A percentile compares a stretch with the other conserved stretches of the same genome.
Evolutionary conservation across 2,797 vertebrate genomes (phyloP).

Genomic region (Corythornis leucogaster): DNA sequence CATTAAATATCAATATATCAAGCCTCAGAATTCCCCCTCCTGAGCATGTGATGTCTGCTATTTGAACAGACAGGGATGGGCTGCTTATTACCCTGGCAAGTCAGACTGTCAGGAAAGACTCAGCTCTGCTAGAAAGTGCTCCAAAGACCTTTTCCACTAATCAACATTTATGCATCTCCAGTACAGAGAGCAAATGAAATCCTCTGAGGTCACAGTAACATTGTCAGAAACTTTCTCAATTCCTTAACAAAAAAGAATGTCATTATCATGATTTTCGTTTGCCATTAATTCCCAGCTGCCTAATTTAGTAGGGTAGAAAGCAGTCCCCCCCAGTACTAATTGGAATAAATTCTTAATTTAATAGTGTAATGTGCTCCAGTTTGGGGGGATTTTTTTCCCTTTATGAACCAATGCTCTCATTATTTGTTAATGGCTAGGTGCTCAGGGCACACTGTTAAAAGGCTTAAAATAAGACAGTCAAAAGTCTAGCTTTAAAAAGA

Average conservation of each 20-base stretch:
- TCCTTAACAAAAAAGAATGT: neutral
- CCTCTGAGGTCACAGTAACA: neutral
- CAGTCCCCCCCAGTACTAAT: constrained; percentile 27
- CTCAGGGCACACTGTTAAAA: neutral
- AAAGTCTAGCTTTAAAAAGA: neutral
- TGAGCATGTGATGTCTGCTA: neutral
- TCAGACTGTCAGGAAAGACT: neutral
- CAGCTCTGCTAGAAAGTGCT: neutral
- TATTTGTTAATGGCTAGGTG: neutral
- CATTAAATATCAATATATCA: neutral
- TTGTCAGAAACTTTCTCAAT: neutral
- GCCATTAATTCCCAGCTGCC: constrained; percentile 40
- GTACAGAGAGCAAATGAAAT: neutral
- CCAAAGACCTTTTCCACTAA: neutral
- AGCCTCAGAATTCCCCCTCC: neutral
- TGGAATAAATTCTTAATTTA: constrained; percentile 62
- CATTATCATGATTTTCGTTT: constrained; percentile 37
- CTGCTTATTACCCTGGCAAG: neutral
- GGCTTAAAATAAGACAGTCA: neutral
- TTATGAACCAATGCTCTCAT: neutral
- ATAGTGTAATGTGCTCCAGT: constrained; percentile 11
- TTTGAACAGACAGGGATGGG: neutral
- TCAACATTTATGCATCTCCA: neutral
- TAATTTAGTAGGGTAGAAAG: constrained; percentile 24
- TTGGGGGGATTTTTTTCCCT: neutral